phyloP scores from a whole-genome alignment of 2,888 invertebrate species.

The Xestia sexstrigata region DNA sequence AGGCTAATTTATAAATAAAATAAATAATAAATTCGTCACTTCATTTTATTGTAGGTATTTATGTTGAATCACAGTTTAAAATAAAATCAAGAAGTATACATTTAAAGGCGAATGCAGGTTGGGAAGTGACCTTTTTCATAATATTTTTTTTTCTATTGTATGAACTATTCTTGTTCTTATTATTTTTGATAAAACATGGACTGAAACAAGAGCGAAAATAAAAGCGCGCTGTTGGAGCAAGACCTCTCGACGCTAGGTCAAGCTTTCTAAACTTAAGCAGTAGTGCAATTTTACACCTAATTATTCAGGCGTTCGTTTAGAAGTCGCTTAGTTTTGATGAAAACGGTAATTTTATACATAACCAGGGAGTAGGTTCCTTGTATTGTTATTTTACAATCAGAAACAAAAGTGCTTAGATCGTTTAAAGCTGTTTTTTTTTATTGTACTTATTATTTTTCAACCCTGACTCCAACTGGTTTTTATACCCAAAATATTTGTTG shows the following conservation, averaged over 20 bases:
- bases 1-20: constrained; percentile 25
- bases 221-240: neutral
- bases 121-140: constrained; percentile 43
- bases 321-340: neutral
- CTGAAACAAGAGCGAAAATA: too few species aligned
- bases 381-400: neutral
- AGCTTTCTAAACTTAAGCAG: neutral
- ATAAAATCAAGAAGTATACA: constrained; percentile 55
- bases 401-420: neutral
- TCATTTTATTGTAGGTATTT: constrained; percentile 57
- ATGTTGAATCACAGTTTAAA: constrained; percentile 65
- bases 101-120: constrained; percentile 62
- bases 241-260: neutral
- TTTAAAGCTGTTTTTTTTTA: neutral
- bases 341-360: neutral
- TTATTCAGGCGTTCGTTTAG: neutral
- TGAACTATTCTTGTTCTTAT: neutral
- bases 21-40: constrained; percentile 36
- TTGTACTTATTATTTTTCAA: constrained; percentile 2
- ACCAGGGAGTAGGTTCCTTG: neutral
- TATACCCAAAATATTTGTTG: neutral
- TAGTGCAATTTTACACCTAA: neutral
- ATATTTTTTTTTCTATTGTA: neutral
- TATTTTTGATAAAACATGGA: neutral
- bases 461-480: neutral